Evolutionary conservation across 2,113 vertebrate species (phyloP).

Genomic region (Gymnobelideus leadbeateri): DNA sequence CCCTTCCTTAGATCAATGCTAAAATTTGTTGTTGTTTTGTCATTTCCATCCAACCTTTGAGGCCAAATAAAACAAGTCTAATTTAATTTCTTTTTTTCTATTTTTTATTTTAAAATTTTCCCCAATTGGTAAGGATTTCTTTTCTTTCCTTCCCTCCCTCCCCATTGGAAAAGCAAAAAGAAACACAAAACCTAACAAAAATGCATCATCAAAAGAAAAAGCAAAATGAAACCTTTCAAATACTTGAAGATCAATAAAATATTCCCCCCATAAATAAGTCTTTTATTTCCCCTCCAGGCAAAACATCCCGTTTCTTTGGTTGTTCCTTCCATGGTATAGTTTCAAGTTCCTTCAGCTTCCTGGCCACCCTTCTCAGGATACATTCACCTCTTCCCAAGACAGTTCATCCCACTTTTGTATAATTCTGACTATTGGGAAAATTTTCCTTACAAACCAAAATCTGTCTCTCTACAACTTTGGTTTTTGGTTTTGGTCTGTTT

Average conservation of each 20-base stretch:
- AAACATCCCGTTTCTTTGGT: not conserved
- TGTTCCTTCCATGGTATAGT: not conserved
- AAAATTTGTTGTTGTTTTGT: not conserved
- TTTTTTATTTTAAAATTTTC: not conserved
- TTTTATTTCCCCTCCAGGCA: not conserved
- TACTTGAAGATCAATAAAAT: not conserved
- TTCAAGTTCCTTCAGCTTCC: not conserved
- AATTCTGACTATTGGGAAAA: not conserved
- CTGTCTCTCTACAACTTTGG: not conserved
- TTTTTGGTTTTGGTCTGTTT: not conserved
- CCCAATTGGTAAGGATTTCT: not conserved
- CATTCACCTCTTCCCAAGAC: not conserved
- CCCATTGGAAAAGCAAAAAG: not conserved
- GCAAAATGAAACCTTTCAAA: not conserved
- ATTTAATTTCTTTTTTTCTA: not conserved
- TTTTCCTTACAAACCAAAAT: not conserved
- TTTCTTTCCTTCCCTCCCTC: not conserved
- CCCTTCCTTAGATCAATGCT: not conserved
- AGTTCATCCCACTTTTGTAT: not conserved
- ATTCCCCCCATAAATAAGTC: not conserved
- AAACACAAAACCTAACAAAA: not conserved
- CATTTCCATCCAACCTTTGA: not conserved
- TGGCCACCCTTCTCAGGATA: not conserved
- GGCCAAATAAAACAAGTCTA: not conserved
- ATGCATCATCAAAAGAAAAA: not conserved